Base-by-base conservation (phyloP, 2,797 vertebrate genomes). In the Lerista edwardsae region DNA sequence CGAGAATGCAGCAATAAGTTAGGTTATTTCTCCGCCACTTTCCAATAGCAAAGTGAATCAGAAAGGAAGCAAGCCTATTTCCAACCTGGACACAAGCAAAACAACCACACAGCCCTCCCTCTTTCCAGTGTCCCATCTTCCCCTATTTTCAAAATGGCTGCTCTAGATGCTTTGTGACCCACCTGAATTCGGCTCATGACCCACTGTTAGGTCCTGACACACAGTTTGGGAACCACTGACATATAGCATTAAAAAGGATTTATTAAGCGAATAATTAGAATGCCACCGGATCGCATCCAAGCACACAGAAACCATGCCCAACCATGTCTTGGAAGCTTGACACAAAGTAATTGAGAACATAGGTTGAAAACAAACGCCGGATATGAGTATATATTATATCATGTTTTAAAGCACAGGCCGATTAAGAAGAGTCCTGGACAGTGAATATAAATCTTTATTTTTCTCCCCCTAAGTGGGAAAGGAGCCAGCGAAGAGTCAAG, bases 401-500 rank as follows among this genome's bases (percentile, higher is more conserved):
- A 67, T 23, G 6, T 61, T 61, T 61, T 25, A 55, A 89, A 92
- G 93, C 87, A 87, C 88, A 79, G 80, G 91, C 36, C 77, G 36
- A 34, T 59, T n/a, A 44, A 84, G 64, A 84, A 93, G 90, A 88
- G 93, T 90, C 88, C 93, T 41, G 3, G 41, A 89, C 68, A 84
- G 88, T 62, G 68, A 91, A 75, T 62, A 17, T 31, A 10, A 61
- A n/a, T 25, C 36, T 59, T 39, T 15, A 7, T 88, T 93, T 92
- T 91, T 87, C 88, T 93, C 94, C 19, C 31, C 23, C n/a, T 57
- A 55, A 79, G 59, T 65, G 34, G 41, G 47, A 95, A 94, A 95
- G 89, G 79, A 92, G 91, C 84, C 89, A 93, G 91, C 31, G 51
- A 31, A 86, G 93, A 95, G 94, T 94, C 94, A 95, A 94, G 93